Percentiles rank a stretch among this genome's conserved stretches.
Conservation (phyloP, 2,113 vertebrate species). For the Tachysurus fulvidraco region DNA sequence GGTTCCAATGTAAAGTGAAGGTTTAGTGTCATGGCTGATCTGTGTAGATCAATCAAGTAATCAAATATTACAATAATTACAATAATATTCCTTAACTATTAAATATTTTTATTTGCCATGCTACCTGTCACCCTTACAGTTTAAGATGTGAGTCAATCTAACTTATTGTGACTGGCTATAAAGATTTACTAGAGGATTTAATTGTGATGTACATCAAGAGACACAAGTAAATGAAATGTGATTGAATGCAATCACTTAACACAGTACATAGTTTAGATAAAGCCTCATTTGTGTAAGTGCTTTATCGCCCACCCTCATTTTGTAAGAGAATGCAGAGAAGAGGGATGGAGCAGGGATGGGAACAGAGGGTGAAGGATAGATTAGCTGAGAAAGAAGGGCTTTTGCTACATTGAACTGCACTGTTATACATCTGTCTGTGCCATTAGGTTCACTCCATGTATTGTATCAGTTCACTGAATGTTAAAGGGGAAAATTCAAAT, state of each 20-base stretch:
- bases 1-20: no score
- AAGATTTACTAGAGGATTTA: slow-evolving; percentile 19
- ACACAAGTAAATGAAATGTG: slow-evolving; percentile 8
- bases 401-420: slow-evolving; percentile 57
- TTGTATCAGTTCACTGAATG: slow-evolving; percentile 6
- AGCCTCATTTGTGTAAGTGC: slow-evolving; percentile 11
- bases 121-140: background rate
- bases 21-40: no score
- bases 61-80: background rate
- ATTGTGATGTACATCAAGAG: slow-evolving; percentile 27
- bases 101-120: background rate
- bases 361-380: slow-evolving; percentile 24
- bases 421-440: slow-evolving; percentile 58
- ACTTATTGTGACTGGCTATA: background rate
- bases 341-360: background rate
- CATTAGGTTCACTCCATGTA: slow-evolving; percentile 11
- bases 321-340: slow-evolving; percentile 24
- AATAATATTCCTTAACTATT: background rate
- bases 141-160: background rate
- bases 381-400: slow-evolving; percentile 53
- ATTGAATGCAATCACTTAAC: slow-evolving; percentile 20
- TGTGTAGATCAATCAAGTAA: background rate
- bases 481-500: slow-evolving; percentile 5
- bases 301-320: slow-evolving; percentile 35
- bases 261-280: slow-evolving; percentile 21